A percentile compares a stretch with the other conserved stretches of the same genome.
phyloP scores from a whole-genome alignment of 2,113 vertebrate species.

The Catharus bicknelli region DNA sequence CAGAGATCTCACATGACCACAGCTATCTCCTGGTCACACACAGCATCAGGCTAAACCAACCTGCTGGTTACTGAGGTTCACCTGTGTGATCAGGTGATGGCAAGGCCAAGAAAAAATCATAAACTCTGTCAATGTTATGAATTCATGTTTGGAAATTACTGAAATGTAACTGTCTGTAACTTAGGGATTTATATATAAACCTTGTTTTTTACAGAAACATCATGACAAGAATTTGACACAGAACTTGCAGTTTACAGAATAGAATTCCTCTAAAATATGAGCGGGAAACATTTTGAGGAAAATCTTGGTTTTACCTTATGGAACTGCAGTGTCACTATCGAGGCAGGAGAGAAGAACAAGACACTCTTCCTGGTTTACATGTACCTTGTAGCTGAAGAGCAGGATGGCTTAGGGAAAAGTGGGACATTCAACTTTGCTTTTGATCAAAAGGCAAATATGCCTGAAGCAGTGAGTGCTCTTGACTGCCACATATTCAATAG shows the following conservation, averaged over 20 bases:
- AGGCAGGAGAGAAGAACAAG: not conserved
- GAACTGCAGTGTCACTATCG: not conserved
- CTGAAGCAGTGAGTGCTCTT: not conserved
- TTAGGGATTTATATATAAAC: not conserved
- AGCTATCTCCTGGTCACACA: not conserved
- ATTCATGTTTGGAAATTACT: not conserved
- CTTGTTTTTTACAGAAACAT: not conserved
- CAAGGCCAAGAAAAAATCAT: not conserved
- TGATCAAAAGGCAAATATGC: constrained; percentile 7
- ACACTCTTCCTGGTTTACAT: not conserved
- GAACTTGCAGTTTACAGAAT: not conserved
- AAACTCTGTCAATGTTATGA: not conserved
- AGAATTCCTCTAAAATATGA: not conserved
- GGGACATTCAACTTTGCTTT: not conserved
- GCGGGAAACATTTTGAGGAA: not conserved
- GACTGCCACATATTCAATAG: not conserved
- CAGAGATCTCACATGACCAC: not conserved
- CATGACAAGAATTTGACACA: not conserved
- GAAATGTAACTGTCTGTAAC: not conserved
- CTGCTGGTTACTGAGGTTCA: not conserved
- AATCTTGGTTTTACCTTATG: not conserved
- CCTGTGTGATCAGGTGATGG: not conserved
- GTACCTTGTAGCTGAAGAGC: not conserved
- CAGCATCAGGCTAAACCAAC: not conserved
- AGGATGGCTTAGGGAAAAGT: not conserved